phyloP scores from a whole-genome alignment of 2,797 vertebrate species.

The Sciurus vulgaris region DNA sequence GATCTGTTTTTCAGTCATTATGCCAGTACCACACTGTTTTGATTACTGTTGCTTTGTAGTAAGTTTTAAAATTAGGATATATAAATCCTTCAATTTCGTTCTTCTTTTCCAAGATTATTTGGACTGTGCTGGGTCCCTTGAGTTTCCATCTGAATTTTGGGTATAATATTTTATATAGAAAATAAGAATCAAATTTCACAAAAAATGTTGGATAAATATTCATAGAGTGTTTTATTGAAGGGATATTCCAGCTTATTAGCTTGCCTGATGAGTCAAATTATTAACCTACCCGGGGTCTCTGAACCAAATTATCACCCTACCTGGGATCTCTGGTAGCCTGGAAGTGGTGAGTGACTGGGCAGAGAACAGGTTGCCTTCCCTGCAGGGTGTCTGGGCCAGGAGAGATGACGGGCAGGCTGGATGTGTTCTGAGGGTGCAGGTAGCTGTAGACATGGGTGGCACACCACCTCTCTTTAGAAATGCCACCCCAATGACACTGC shows the following conservation, averaged over 20 bases:
- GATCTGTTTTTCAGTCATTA: not conserved
- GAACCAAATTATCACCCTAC: not conserved
- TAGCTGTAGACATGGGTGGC: not conserved
- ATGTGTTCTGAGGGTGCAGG: not conserved
- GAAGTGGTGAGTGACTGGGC: not conserved
- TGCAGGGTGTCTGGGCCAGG: not conserved
- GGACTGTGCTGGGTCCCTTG: not conserved
- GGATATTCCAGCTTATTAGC: not conserved
- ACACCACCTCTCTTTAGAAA: not conserved
- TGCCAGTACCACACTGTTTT: not conserved
- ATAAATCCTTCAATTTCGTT: not conserved
- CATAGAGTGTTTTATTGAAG: slow-evolving; percentile 23
- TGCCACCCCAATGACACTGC: not conserved
- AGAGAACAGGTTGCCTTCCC: not conserved
- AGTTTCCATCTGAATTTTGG: slow-evolving; percentile 22
- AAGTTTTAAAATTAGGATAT: not conserved
- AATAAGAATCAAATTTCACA: not conserved
- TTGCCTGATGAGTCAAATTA: not conserved
- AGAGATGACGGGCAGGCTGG: not conserved
- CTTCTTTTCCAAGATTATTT: slow-evolving; percentile 38
- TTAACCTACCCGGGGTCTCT: not conserved
- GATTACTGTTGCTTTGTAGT: slow-evolving; percentile 23
- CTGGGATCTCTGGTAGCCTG: not conserved
- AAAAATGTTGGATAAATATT: slow-evolving; percentile 12
- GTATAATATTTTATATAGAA: not conserved